Evolutionary conservation across 2,797 vertebrate species (phyloP).

Genomic region (Harpagifer antarcticus): DNA sequence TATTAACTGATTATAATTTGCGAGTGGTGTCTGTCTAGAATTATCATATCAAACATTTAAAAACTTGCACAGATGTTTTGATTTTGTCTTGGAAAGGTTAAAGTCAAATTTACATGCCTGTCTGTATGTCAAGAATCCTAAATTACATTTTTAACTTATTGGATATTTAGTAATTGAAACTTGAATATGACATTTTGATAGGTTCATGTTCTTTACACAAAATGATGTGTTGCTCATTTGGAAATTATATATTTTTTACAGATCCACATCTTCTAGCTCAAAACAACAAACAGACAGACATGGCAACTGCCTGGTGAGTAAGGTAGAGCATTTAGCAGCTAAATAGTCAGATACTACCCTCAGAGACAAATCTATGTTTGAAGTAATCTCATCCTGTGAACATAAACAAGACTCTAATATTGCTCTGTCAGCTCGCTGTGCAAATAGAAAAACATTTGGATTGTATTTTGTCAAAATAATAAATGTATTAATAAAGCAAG

Average conservation of each 20-base stretch:
- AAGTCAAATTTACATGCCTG: constrained; percentile 3
- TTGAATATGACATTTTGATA: neutral
- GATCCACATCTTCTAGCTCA: too few relatives aligned
- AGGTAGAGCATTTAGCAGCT: neutral
- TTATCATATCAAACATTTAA: neutral
- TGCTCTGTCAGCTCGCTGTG: neutral
- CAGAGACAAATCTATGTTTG: neutral
- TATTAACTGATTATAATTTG: constrained; percentile 4
- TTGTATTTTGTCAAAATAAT: neutral
- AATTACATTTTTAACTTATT: neutral
- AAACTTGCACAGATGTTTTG: neutral
- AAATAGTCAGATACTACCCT: neutral
- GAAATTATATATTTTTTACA: neutral
- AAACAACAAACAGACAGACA: neutral
- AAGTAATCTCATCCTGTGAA: neutral
- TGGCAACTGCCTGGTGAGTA: neutral
- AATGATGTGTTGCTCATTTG: neutral
- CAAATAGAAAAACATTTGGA: too few relatives aligned
- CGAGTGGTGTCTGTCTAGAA: constrained; percentile 2
- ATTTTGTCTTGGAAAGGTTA: neutral
- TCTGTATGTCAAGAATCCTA: neutral
- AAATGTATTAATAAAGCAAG: too few relatives aligned
- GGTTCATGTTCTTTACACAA: neutral
- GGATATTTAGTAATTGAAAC: neutral
- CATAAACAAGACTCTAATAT: neutral